These are phyloP conservation scores for Anableps anableps DNA, from an alignment of 2,797 vertebrate genomes.

Conservation along the genomic window DNA sequence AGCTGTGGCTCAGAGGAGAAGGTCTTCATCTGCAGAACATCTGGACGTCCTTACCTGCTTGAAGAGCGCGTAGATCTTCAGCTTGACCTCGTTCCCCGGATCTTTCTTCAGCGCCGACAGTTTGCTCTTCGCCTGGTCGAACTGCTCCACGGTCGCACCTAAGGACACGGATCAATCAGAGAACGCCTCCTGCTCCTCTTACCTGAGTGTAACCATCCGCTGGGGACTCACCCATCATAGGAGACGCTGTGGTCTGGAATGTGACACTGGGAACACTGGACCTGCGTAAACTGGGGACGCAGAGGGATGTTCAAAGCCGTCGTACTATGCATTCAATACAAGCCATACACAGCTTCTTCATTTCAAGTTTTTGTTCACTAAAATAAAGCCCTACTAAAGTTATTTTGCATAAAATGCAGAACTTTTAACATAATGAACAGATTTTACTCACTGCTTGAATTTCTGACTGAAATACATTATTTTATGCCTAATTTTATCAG, in stretches of 20 bases:
- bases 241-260: conserved; percentile 73
- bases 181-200: not conserved
- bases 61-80: conserved; percentile 92
- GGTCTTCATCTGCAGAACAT: not conserved
- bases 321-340: too few relatives aligned
- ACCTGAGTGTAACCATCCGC: not conserved
- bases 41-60: conserved; percentile 85
- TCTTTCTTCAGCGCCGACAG: conserved; percentile 86
- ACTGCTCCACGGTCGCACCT: conserved; percentile 83
- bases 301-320: not conserved
- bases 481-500: too few relatives aligned
- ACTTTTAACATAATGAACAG: too few relatives aligned
- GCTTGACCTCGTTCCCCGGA: conserved; percentile 89
- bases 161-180: not conserved
- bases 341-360: too few relatives aligned
- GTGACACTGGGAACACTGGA: conserved; percentile 53
- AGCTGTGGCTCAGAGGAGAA: not conserved
- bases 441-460: too few relatives aligned
- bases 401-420: too few relatives aligned
- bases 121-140: conserved; percentile 84
- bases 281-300: conserved; percentile 36
- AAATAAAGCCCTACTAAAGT: too few relatives aligned
- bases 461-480: too few relatives aligned
- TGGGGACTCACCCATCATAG: conserved; percentile 79
- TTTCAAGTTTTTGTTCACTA: too few relatives aligned